Conservation (phyloP, 2,888 invertebrate species). For the Dasysyrphus tricinctus region DNA sequence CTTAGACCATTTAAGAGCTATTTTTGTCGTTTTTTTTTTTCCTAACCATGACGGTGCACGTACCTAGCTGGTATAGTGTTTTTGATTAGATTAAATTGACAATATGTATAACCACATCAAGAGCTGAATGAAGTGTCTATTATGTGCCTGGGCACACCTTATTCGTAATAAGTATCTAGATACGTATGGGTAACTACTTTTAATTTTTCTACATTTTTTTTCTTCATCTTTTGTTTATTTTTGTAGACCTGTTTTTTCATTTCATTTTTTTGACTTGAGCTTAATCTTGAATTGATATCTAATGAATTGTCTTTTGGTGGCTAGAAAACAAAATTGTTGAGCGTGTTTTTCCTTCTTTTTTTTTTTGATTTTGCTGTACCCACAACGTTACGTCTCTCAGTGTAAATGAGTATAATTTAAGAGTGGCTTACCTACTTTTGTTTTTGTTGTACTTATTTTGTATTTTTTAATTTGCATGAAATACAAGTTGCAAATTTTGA, state of each 20-base stretch:
- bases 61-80: conserved; percentile 23
- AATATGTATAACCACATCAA: conserved; percentile 50
- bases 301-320: conserved; percentile 66
- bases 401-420: conserved; percentile 57
- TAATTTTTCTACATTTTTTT: conserved; percentile 24
- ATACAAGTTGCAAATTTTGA: conserved; percentile 36
- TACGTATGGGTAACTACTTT: conserved; percentile 20
- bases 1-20: conserved; percentile 49
- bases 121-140: conserved; percentile 59
- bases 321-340: conserved; percentile 26
- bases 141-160: conserved; percentile 60
- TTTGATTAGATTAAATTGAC: conserved; percentile 71
- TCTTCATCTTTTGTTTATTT: conserved; percentile 36
- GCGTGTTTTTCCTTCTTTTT: conserved; percentile 1
- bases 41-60: conserved; percentile 32
- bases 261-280: conserved; percentile 25
- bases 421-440: background rate
- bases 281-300: conserved; percentile 68
- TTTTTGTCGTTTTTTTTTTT: conserved; percentile 37
- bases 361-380: background rate
- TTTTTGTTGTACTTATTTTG: background rate
- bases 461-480: conserved; percentile 44
- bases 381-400: conserved; percentile 22
- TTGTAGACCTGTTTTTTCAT: conserved; percentile 44
- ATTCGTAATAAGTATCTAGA: conserved; percentile 28